phyloP scores from a whole-genome alignment of 2,797 vertebrate genomes.

The Sebastiscus tertius region DNA sequence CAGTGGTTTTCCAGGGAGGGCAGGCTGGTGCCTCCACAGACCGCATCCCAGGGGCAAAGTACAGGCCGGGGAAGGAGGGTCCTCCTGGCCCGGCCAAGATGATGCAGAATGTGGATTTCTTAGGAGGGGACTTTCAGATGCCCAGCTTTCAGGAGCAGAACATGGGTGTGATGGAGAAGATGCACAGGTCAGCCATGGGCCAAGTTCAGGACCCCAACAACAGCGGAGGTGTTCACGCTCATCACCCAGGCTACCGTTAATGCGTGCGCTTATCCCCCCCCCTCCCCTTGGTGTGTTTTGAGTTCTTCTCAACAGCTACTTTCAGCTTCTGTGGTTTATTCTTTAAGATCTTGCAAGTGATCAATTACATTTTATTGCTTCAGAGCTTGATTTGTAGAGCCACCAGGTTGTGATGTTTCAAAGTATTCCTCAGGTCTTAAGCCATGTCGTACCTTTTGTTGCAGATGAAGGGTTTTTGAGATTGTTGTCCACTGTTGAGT shows the following conservation, averaged over 20 bases:
- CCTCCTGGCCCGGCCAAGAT: slow-evolving; percentile 83
- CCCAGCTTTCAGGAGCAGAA: slow-evolving; percentile 91
- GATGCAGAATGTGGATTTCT: slow-evolving; percentile 93
- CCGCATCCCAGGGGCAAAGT: slow-evolving; percentile 89
- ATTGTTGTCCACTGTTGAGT: slow-evolving; percentile 42
- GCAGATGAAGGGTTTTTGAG: slow-evolving; percentile 65
- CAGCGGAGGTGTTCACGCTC: slow-evolving; percentile 89
- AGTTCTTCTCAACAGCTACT: slow-evolving; percentile 42
- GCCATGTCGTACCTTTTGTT: slow-evolving; percentile 65
- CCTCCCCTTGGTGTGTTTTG: slow-evolving; percentile 52
- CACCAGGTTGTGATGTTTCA: slow-evolving; percentile 56
- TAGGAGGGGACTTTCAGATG: slow-evolving; percentile 90
- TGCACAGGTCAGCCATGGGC: slow-evolving; percentile 88
- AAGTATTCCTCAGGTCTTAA: slow-evolving; percentile 78
- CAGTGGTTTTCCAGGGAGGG: slow-evolving; percentile 89
- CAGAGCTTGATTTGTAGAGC: slow-evolving; percentile 51
- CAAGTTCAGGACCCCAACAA: slow-evolving; percentile 88
- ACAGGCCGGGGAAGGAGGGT: slow-evolving; percentile 84
- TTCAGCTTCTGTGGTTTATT: slow-evolving; percentile 63
- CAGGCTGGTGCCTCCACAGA: slow-evolving; percentile 86
- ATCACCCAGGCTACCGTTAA: slow-evolving; percentile 93
- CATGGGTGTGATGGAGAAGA: slow-evolving; percentile 89
- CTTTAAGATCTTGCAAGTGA: slow-evolving; percentile 74
- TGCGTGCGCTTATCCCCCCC: slow-evolving; percentile 67
- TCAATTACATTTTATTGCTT: slow-evolving; percentile 59